Base-by-base conservation (phyloP, 2,113 vertebrate species). In the Dicaeum eximium region DNA sequence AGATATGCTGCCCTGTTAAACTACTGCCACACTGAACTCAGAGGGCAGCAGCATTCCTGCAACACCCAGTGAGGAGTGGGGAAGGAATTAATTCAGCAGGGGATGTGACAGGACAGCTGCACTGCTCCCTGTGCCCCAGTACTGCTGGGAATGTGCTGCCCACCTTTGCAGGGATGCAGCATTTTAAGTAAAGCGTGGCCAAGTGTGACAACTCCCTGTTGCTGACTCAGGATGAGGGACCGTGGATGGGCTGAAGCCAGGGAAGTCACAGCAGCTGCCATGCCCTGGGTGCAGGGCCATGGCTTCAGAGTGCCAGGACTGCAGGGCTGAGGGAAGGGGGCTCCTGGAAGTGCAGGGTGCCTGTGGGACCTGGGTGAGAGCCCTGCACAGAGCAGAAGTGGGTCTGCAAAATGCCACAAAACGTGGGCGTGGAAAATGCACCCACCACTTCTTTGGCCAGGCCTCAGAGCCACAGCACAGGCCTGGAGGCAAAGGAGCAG, bases 401-500 rank as follows among this genome's bases (percentile, higher is more conserved):
- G 7, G 8, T 81, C 56, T 90, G 73, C 37, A 80, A 51, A 80
- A 18, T 7, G 5, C n/a, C 67, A 33, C 22, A 56, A 64, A 86
- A 64, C 3, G 31, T 7, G 9, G 7, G 2, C 31, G 19, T 62
- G 9, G 14, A 13, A 66, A 80, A 35, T 10, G 10, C 2, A 4
- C 2, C 5, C 18, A 5, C 0, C 3, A 0, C 13, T 57, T 23
- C 21, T 51, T 47, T 35, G 45, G 14, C 10, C 28, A 44, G n/a
- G 22, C 14, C 31, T 70, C 2, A 12, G 42, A 24, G 25, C 40
- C 56, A 24, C 15, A 25, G 31, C 31, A 3, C 35, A 33, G 47
- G 21, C 22, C 9, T 17, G 28, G 50, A 65, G 61, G 51, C 20
- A 21, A 7, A 54, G 38, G 56, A 53, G 60, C 11, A 57, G 40